phyloP scores from a whole-genome alignment of 2,113 vertebrate species.

The Ageneiosus marmoratus region DNA sequence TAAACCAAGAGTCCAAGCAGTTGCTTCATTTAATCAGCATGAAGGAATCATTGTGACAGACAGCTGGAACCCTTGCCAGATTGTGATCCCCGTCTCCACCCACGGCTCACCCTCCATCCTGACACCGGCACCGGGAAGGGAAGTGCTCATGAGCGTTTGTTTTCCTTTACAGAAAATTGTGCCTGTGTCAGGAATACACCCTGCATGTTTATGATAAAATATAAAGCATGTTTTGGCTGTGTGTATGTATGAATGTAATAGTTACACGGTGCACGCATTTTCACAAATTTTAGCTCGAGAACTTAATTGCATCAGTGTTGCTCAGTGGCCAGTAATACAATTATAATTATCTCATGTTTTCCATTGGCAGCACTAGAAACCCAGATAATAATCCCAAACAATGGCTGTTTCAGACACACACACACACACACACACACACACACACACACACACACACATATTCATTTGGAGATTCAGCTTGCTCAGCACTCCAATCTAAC shows the following conservation, averaged over 20 bases:
- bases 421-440: slow-evolving; percentile 5
- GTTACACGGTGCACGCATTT: not conserved
- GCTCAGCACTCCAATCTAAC: slow-evolving; percentile 20
- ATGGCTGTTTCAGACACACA: not conserved
- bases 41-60: not conserved
- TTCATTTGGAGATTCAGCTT: not conserved
- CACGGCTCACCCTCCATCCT: slow-evolving; percentile 27
- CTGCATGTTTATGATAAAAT: not conserved
- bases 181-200: not conserved
- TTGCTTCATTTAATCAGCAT: slow-evolving; percentile 11
- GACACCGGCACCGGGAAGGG: slow-evolving; percentile 6
- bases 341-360: slow-evolving; percentile 26
- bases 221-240: too few species aligned
- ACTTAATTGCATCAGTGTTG: not conserved
- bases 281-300: not conserved
- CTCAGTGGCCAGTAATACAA: slow-evolving; percentile 16
- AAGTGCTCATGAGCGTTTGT: not conserved
- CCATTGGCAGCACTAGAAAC: not conserved
- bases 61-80: slow-evolving; percentile 12
- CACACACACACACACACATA: slow-evolving; percentile 15
- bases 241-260: not conserved
- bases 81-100: not conserved
- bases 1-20: slow-evolving; percentile 20
- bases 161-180: slow-evolving; percentile 24
- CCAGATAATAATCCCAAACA: not conserved